Conservation (phyloP, 2,113 vertebrate genomes). For the Pyxicephalus adspersus region DNA sequence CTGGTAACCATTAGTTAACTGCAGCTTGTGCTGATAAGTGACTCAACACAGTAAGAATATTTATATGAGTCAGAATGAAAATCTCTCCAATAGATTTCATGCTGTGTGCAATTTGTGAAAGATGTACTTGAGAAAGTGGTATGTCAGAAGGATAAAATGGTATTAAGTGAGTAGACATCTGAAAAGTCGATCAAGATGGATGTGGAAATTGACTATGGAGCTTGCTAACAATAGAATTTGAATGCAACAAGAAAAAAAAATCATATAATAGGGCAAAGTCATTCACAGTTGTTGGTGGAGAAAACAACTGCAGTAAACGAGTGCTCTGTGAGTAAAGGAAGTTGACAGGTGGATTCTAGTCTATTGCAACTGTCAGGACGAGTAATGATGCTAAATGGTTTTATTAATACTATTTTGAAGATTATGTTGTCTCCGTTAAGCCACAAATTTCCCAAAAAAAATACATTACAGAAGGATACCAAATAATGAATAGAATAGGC, state of each 20-base stretch:
- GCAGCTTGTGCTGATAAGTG: neutral
- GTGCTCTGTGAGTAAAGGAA: neutral
- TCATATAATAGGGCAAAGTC: too few relatives aligned
- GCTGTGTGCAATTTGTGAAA: too few relatives aligned
- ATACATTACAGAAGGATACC: neutral
- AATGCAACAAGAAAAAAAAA: too few relatives aligned
- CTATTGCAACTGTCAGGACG: neutral
- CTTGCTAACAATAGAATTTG: too few relatives aligned
- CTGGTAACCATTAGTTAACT: neutral
- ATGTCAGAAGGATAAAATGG: too few relatives aligned
- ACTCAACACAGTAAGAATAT: neutral
- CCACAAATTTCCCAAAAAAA: neutral
- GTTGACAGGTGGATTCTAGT: neutral
- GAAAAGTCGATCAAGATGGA: too few relatives aligned
- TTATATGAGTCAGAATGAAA: neutral
- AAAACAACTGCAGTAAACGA: neutral
- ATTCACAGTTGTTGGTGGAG: too few relatives aligned
- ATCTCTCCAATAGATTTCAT: too few relatives aligned
- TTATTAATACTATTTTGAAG: neutral
- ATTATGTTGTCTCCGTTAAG: neutral
- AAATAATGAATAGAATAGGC: constrained; percentile 3
- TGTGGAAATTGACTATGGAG: too few relatives aligned
- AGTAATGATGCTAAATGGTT: neutral
- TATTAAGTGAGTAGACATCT: too few relatives aligned
- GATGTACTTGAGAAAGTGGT: too few relatives aligned